A percentile compares a stretch with the other conserved stretches of the same genome.
phyloP scores from a whole-genome alignment of 2,113 vertebrate species.

The Phylloscopus trochilus region DNA sequence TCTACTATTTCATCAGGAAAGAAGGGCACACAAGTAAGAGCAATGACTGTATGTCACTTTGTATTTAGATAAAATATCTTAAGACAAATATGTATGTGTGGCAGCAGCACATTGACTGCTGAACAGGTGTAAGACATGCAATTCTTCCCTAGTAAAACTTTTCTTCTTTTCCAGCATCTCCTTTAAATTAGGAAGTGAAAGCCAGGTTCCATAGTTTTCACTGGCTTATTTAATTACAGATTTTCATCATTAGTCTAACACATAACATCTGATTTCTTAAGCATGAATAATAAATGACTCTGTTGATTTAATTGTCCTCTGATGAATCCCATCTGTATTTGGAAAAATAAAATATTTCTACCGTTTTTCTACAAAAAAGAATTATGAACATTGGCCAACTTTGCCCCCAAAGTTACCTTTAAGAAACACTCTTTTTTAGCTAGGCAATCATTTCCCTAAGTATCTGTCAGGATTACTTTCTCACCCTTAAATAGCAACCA shows the following conservation, averaged over 20 bases:
- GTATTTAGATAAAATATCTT: neutral
- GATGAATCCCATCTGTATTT: neutral
- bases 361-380: neutral
- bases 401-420: neutral
- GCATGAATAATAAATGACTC: neutral
- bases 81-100: neutral
- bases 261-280: constrained; percentile 26
- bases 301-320: neutral
- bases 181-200: constrained; percentile 6
- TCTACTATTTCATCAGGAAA: neutral
- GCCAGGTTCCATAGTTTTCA: neutral
- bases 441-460: neutral
- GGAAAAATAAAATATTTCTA: neutral
- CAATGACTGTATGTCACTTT: neutral
- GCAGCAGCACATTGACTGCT: neutral
- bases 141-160: neutral
- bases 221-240: neutral
- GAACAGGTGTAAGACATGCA: neutral
- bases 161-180: neutral
- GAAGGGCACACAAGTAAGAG: neutral
- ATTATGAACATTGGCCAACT: neutral
- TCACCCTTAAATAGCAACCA: constrained; percentile 28
- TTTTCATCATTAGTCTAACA: neutral
- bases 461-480: constrained; percentile 15
- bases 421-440: neutral